These are phyloP conservation scores for Anas platyrhynchos DNA, from an alignment of 2,113 vertebrate genomes.

Conservation along the genomic window DNA sequence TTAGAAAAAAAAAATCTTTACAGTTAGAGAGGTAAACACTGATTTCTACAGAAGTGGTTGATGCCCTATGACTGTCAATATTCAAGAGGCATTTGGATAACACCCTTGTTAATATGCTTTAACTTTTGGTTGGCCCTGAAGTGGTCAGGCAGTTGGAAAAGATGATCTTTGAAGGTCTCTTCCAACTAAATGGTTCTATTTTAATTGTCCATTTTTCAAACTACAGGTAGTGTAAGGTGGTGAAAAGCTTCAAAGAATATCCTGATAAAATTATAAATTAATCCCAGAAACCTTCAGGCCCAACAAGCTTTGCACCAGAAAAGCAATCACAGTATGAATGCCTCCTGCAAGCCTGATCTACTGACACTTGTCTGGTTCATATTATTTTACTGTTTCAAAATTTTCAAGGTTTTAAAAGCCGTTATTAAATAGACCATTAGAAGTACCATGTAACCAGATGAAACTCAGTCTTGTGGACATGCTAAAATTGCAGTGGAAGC, in stretches of 20 bases:
- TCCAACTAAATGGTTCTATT: neutral
- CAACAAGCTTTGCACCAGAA: neutral
- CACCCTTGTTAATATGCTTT: neutral
- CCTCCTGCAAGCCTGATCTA: neutral
- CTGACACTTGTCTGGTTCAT: neutral
- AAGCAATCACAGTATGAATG: neutral
- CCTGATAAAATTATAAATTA: neutral
- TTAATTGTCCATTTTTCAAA: neutral
- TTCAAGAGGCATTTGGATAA: neutral
- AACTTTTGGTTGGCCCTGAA: neutral
- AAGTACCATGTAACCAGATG: neutral
- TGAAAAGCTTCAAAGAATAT: neutral
- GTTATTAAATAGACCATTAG: neutral
- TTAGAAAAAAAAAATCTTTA: neutral
- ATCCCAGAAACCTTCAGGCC: neutral
- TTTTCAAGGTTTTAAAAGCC: neutral
- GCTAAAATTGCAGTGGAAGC: neutral
- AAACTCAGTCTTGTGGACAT: neutral
- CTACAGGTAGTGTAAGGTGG: neutral
- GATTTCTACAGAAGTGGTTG: neutral
- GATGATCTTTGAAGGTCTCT: neutral
- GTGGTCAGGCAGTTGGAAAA: neutral
- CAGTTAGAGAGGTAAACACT: neutral
- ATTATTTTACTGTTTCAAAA: neutral
- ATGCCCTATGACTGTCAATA: neutral